A percentile compares a stretch with the other conserved stretches of the same genome.
These are phyloP conservation scores for Coptodon bakossiorum DNA, from an alignment of 2,113 vertebrate species.

Conservation along the genomic window DNA sequence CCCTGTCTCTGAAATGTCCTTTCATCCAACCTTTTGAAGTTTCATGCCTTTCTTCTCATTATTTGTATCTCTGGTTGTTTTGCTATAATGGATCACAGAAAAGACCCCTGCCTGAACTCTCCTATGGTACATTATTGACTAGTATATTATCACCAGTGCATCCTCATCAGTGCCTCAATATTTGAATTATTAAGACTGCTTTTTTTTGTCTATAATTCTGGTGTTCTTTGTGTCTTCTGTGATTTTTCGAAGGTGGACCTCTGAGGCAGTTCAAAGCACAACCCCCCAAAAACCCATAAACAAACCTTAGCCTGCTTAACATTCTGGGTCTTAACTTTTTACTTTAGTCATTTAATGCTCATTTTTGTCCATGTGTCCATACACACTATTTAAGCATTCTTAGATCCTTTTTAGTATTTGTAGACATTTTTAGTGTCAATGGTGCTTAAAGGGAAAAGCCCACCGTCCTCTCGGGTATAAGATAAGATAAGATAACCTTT, in stretches of 20 bases:
- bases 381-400: background rate
- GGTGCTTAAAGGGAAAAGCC: background rate
- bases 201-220: background rate
- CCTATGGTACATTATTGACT: background rate
- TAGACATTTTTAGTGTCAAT: background rate
- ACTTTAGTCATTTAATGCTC: background rate
- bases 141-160: background rate
- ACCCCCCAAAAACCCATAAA: background rate
- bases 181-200: background rate
- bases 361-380: background rate
- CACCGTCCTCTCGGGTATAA: background rate
- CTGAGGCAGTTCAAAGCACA: background rate
- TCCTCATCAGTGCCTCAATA: background rate
- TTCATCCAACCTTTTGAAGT: constrained; percentile 25
- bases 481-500: no score
- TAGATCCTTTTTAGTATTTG: background rate
- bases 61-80: constrained; percentile 12
- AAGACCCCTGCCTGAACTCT: background rate
- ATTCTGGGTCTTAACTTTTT: background rate
- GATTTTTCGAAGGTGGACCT: background rate
- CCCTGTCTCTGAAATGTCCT: background rate
- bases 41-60: constrained; percentile 10
- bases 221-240: background rate
- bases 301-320: background rate
- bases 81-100: constrained; percentile 4